Evolutionary conservation across 2,113 vertebrate genomes (phyloP), one percentile per base, ranked within the genome.

Genomic region (Ctenomys sociabilis): DNA sequence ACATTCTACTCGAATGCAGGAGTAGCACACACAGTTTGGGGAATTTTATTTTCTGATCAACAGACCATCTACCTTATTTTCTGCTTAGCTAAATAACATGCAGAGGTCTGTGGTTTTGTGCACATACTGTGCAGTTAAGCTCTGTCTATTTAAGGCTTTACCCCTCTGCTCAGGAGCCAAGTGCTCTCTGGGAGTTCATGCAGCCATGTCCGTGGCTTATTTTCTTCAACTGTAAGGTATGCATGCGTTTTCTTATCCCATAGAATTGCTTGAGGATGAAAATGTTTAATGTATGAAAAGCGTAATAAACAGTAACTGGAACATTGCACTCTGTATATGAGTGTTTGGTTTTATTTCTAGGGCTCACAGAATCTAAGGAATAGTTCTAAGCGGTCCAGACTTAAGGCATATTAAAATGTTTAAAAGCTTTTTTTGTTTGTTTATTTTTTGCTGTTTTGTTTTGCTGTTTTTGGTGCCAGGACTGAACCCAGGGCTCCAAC

Each of bases 201-300:
- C 0, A 63, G 17, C 30, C 30, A 43, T 11, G 32, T 73, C 12
- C 10, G 43, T 54, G n/a, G 37, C 80, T 96, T 28, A 13, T 0
- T 95, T 73, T 78, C 22, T 91, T 85, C 52, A 85, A 16, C 37
- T 90, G 61, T 86, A 63, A 30, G 70, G 64, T 75, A 72, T 59
- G 7, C 61, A 32, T 49, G 57, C 3, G 70, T 35, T 12, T 84
- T 72, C 66, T 91, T 64, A 40, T 19, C 17, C 59, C 40, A 63
- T 0, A 77, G 7, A 8, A 61, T 49, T 73, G 12, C 64, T 92
- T 63, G 32, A 28, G 16, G 40, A 54, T 84, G 40, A 72, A 85
- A 26, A 30, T 59, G 32, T 49, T 75, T 43, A 24, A 14, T 87
- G n/a, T 13, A 93, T 61, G 8, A 2, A 77, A 78, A 94, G 3